Conservation (phyloP, 2,797 vertebrate species). For the Myotis findleyi region DNA sequence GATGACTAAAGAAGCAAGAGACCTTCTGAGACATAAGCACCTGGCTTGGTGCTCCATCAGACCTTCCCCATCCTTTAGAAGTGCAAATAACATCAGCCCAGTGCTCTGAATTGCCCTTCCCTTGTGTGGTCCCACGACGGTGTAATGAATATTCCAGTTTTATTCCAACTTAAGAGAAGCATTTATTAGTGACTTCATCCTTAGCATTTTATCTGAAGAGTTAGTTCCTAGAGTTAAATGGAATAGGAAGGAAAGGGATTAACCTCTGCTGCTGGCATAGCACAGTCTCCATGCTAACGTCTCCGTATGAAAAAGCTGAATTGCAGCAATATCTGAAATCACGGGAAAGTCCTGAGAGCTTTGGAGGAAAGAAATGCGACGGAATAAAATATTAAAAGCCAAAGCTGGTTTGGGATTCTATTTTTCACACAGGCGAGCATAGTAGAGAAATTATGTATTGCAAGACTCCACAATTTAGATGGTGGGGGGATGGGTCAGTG, state of each 20-base stretch:
- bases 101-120: conserved; percentile 30
- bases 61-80: conserved; percentile 34
- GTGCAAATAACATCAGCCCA: neutral
- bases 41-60: neutral
- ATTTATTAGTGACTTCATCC: conserved; percentile 57
- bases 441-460: conserved; percentile 9
- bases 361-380: neutral
- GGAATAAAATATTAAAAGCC: conserved; percentile 62
- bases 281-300: conserved; percentile 36
- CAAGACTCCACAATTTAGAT: conserved; percentile 26
- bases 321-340: conserved; percentile 63
- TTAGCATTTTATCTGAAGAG: conserved; percentile 63
- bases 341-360: conserved; percentile 61
- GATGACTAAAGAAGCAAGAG: neutral
- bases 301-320: conserved; percentile 66
- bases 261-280: conserved; percentile 53
- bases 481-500: neutral
- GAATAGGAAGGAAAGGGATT: conserved; percentile 65
- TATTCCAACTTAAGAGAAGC: conserved; percentile 55
- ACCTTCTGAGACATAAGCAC: conserved; percentile 8
- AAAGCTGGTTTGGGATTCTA: conserved; percentile 23
- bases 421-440: conserved; percentile 51
- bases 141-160: conserved; percentile 61
- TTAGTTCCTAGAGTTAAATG: conserved; percentile 73
- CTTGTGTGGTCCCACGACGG: neutral